A percentile compares a stretch with the other conserved stretches of the same genome.
Conservation (phyloP, 1,140 invertebrate genomes). For the Drosophila biarmipes region DNA sequence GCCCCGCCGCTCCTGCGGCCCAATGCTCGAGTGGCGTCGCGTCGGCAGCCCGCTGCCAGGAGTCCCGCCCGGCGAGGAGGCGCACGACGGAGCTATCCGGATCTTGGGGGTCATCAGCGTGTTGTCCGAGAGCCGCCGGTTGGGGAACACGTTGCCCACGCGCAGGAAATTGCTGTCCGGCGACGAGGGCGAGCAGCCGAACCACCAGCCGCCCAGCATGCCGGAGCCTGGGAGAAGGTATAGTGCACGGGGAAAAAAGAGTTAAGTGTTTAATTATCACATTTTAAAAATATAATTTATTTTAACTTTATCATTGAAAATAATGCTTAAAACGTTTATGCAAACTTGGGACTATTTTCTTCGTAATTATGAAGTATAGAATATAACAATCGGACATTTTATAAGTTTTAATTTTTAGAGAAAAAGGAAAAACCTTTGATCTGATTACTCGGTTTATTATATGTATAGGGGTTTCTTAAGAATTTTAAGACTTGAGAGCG, state of each 20-base stretch:
- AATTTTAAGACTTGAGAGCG: too few relatives aligned
- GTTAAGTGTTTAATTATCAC: background rate
- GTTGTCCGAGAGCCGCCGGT: constrained; percentile 94
- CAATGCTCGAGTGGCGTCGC: constrained; percentile 94
- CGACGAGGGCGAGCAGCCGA: constrained; percentile 89
- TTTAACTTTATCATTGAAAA: background rate
- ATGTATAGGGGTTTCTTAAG: too few relatives aligned
- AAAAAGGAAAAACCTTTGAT: too few relatives aligned
- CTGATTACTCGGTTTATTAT: too few relatives aligned
- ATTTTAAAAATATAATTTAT: background rate
- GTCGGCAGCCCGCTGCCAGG: constrained; percentile 92
- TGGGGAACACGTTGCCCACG: constrained; percentile 91
- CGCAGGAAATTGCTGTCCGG: constrained; percentile 94
- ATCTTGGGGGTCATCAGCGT: constrained; percentile 96
- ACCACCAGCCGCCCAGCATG: constrained; percentile 90
- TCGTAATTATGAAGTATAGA: too few relatives aligned
- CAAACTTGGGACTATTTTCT: too few relatives aligned
- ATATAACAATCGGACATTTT: too few relatives aligned
- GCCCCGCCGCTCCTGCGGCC: constrained; percentile 93
- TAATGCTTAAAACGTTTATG: too few relatives aligned
- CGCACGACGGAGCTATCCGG: constrained; percentile 92
- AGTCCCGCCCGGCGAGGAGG: constrained; percentile 93
- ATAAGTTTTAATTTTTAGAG: too few relatives aligned
- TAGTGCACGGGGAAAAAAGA: background rate
- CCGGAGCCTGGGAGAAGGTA: constrained; percentile 84